A percentile compares a stretch with the other conserved stretches of the same genome.
Evolutionary conservation across 92 coral and sea anemone genomes (phyloP).

Genomic region (Ricordea florida): DNA sequence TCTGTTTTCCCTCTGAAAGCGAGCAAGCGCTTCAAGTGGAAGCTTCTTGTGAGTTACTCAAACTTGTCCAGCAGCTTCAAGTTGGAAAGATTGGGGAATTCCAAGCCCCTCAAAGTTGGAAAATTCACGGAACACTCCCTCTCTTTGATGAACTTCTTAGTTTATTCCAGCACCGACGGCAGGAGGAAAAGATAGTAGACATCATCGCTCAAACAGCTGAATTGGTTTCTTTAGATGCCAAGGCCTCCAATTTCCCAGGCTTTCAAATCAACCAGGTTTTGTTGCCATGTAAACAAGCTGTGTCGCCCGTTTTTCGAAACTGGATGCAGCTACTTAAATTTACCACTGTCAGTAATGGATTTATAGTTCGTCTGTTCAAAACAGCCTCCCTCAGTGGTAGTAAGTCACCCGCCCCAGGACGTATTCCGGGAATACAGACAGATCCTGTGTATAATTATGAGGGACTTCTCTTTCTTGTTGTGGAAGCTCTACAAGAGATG

Average conservation of each 20-base stretch:
- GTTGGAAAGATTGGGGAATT: not conserved
- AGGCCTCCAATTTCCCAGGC: not conserved
- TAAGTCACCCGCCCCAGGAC: not conserved
- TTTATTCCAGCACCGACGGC: not conserved
- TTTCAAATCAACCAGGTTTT: not conserved
- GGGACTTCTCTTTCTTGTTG: not conserved
- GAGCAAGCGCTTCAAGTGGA: not conserved
- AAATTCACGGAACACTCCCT: not conserved
- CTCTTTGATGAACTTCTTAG: not conserved
- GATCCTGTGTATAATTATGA: not conserved
- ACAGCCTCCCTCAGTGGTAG: not conserved
- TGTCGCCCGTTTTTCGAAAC: not conserved
- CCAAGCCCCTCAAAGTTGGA: not conserved
- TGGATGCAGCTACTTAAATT: conserved; percentile 11
- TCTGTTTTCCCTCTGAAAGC: not conserved
- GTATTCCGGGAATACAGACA: not conserved
- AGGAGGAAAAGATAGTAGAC: not conserved
- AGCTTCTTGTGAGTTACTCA: conserved; percentile 3
- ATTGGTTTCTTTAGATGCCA: conserved; percentile 4
- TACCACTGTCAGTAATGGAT: not conserved
- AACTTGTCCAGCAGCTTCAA: conserved; percentile 19
- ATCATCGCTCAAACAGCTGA: not conserved
- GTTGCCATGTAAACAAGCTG: not conserved
- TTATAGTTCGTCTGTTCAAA: not conserved
- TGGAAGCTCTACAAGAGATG: not conserved